Evolutionary conservation across 2,888 invertebrate species (phyloP), one percentile per base, ranked within the genome.

Genomic region (Nemotelus pantherinus): DNA sequence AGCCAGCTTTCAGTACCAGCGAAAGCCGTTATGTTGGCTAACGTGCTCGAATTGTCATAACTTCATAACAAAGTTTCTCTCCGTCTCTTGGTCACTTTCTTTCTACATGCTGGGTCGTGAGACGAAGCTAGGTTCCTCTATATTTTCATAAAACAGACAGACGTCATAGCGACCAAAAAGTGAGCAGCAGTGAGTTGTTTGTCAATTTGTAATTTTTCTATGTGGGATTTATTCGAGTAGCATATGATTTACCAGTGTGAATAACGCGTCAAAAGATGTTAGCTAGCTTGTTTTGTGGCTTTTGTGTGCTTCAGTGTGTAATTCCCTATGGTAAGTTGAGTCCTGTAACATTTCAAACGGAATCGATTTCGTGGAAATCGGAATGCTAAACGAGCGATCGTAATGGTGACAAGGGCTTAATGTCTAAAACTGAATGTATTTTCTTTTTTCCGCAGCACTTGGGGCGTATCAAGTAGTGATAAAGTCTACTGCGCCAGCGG

Each of bases 401-500:
- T 25, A 25, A 25, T 25, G 25, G 25, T 25, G 25, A 25, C 25
- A 25, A 25, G 25, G 25, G 25, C 0, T 25, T 25, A 25, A 25
- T 25, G 25, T 25, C 25, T 25, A 25, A 25, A 25, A 25, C 25
- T n/a, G n/a, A 25, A 25, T 25, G 25, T 25, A 25, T 10, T 57
- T 25, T 4, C 57, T 57, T 57, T 10, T 45, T 70, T 10, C 47
- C 6, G 25, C 44, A 57, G 72, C 77, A 83, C 83, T 82, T 68
- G 79, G 82, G 77, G 82, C 83, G n/a, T 88, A 88, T 81, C 78
- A 83, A 81, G 88, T 93, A 65, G 85, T 86, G 77, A 84, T 94
- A 80, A 87, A 87, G 9, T 90, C 90, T 80, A 89, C 93, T 85
- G 91, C 93, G 67, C 90, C 92, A n/a, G 91, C 92, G 10, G 91